Evolutionary conservation across 1,140 invertebrate species (phyloP).

Genomic region (Aphidius ervi): DNA sequence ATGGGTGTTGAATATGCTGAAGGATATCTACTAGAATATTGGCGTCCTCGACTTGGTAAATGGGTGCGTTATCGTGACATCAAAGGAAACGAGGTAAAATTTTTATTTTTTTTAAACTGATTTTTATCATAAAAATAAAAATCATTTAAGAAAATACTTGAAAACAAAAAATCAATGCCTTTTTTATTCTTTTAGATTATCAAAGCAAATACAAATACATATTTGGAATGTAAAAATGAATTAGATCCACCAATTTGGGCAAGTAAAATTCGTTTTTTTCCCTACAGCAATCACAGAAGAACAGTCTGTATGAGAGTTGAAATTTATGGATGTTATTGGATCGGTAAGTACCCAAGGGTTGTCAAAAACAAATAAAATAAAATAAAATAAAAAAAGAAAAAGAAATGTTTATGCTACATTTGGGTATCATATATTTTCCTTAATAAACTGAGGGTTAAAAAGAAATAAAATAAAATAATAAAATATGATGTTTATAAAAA

Average conservation of each 20-base stretch:
- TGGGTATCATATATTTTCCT: too few relatives aligned
- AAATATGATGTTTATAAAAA: too few relatives aligned
- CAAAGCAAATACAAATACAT: slow-evolving; percentile 84
- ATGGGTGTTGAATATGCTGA: slow-evolving; percentile 76
- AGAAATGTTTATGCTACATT: too few relatives aligned
- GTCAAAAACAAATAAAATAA: background rate
- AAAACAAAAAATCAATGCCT: background rate
- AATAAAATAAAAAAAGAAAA: too few relatives aligned
- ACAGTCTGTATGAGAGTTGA: slow-evolving; percentile 79
- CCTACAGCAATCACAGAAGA: slow-evolving; percentile 67
- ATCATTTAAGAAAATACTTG: background rate
- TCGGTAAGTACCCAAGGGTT: slow-evolving; percentile 50
- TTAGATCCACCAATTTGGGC: slow-evolving; percentile 71
- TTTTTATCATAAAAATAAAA: slow-evolving; percentile 13
- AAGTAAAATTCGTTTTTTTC: slow-evolving; percentile 68
- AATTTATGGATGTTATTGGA: slow-evolving; percentile 70
- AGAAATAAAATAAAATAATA: too few relatives aligned
- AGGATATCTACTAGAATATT: slow-evolving; percentile 76
- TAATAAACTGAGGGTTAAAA: too few relatives aligned
- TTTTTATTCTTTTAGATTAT: slow-evolving; percentile 64
- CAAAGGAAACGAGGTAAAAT: slow-evolving; percentile 66
- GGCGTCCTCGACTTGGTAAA: slow-evolving; percentile 63
- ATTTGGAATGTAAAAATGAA: slow-evolving; percentile 71
- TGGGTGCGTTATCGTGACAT: slow-evolving; percentile 71
- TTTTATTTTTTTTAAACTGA: slow-evolving; percentile 13